Percentiles rank a stretch among this genome's conserved stretches.
These are phyloP conservation scores for Bradypodion pumilum DNA, from an alignment of 2,797 vertebrate genomes.

Conservation along the genomic window DNA sequence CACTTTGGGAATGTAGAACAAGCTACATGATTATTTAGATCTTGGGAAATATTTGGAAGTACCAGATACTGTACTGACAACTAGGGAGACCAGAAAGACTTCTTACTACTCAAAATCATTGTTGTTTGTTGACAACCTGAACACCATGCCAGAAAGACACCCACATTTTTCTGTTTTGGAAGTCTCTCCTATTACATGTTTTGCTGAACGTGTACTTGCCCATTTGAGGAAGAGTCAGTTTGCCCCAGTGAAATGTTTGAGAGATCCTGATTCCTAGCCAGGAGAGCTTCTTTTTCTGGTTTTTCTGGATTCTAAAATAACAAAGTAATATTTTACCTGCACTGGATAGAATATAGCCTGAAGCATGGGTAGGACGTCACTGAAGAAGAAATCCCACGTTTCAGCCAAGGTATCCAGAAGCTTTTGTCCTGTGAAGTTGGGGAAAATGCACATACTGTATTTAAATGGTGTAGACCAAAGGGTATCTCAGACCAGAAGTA, in stretches of 20 bases:
- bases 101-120: neutral
- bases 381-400: slow-evolving; percentile 99
- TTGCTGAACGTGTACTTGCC: slow-evolving; percentile 32
- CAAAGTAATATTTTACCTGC: slow-evolving; percentile 78
- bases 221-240: slow-evolving; percentile 3
- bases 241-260: slow-evolving; percentile 19
- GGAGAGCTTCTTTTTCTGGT: slow-evolving; percentile 54
- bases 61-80: neutral
- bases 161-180: slow-evolving; percentile 1
- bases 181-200: neutral
- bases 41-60: neutral
- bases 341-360: slow-evolving; percentile 98
- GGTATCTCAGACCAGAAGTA: neutral
- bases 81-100: neutral
- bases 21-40: neutral
- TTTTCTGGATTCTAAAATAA: slow-evolving; percentile 61
- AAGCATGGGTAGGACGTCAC: slow-evolving; percentile 93
- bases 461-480: slow-evolving; percentile 7
- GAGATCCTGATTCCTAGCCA: slow-evolving; percentile 44
- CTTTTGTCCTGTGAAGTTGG: slow-evolving; percentile 89
- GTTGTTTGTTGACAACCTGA: neutral
- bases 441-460: slow-evolving; percentile 1
- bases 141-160: neutral
- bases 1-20: neutral
- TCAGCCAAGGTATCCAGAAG: slow-evolving; percentile 96